These are phyloP conservation scores for Matsumyia berberina DNA, from an alignment of 2,888 invertebrate genomes.

Conservation along the genomic window DNA sequence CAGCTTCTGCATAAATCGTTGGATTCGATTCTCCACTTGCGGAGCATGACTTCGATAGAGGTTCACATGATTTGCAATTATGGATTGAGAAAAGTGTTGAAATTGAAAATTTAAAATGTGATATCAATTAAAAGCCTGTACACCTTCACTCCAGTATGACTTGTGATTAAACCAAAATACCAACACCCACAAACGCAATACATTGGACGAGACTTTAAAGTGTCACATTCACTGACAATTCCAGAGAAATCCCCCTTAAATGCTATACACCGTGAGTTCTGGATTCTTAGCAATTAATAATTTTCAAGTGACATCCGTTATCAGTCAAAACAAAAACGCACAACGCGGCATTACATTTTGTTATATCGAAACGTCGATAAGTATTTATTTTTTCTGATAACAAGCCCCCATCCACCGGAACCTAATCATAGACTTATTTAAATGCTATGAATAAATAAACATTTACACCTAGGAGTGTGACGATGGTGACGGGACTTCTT, in stretches of 20 bases:
- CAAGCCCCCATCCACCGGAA: conserved; percentile 13
- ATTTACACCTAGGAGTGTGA: neutral
- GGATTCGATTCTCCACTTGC: too few species aligned
- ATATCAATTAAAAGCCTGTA: neutral
- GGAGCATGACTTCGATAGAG: too few species aligned
- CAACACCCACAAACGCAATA: neutral
- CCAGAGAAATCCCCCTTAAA: conserved; percentile 41
- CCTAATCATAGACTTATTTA: conserved; percentile 42
- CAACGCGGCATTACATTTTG: conserved; percentile 24
- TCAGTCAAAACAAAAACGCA: conserved; percentile 35
- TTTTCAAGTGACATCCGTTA: conserved; percentile 53
- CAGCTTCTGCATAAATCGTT: too few species aligned
- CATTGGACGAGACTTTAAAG: neutral
- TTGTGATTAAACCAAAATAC: conserved; percentile 3
- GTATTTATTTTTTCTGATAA: neutral
- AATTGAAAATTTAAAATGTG: conserved; percentile 21
- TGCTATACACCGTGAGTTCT: neutral
- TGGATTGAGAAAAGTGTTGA: too few species aligned
- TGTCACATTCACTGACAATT: conserved; percentile 5
- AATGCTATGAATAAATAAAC: conserved; percentile 23
- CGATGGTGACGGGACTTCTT: neutral
- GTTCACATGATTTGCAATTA: too few species aligned
- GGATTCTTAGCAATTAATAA: conserved; percentile 44
- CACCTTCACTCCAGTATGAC: neutral
- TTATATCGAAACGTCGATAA: conserved; percentile 24